Conservation (phyloP, 53 echinoderm and acorn worm genomes). For the Echinarachnius parma region DNA sequence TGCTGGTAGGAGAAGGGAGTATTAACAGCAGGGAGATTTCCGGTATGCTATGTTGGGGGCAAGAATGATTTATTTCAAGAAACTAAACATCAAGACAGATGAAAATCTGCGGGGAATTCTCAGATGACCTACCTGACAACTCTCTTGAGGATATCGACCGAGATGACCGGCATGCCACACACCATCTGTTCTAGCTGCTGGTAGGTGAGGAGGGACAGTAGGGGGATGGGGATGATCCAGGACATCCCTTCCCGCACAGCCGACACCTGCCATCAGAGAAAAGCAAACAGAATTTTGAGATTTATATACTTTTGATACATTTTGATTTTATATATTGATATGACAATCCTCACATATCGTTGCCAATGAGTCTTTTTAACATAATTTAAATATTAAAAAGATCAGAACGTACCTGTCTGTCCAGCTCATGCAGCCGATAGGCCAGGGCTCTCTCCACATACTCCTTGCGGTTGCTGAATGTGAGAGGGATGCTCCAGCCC, state of each 20-base stretch:
- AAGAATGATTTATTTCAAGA: no score
- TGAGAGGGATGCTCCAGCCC: slow-evolving; percentile 93
- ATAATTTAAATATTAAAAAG: no score
- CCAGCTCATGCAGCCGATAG: slow-evolving; percentile 89
- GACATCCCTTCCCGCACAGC: slow-evolving; percentile 92
- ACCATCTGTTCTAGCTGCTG: slow-evolving; percentile 95
- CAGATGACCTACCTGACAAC: slow-evolving; percentile 79
- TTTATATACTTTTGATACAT: no score
- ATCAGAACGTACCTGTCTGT: slow-evolving; percentile 88
- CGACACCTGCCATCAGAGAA: slow-evolving; percentile 31
- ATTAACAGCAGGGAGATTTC: no score
- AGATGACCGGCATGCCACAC: slow-evolving; percentile 96
- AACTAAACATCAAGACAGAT: no score
- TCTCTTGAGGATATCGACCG: slow-evolving; percentile 82
- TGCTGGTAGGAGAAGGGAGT: no score
- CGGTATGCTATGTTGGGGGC: no score
- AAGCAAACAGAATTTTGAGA: no score
- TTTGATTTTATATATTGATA: no score
- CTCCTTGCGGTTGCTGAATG: slow-evolving; percentile 87
- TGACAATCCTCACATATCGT: no score
- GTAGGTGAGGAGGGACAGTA: slow-evolving; percentile 84
- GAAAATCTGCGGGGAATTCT: no score
- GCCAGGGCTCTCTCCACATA: slow-evolving; percentile 93
- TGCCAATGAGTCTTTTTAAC: no score
- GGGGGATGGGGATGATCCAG: slow-evolving; percentile 91